Base-by-base conservation (phyloP, 1,140 invertebrate species). In the Nebria ingens region DNA sequence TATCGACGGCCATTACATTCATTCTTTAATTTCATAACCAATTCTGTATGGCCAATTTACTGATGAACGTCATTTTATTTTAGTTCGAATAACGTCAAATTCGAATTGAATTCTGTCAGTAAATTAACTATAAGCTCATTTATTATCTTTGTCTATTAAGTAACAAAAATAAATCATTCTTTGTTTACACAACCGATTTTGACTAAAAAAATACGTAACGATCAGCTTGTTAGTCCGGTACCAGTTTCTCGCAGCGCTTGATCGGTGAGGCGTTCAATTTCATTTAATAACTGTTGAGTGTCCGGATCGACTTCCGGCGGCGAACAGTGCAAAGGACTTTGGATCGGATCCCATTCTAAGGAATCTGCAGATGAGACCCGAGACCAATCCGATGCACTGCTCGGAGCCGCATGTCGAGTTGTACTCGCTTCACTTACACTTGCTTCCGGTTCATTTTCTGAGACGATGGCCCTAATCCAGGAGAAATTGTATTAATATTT, bases 271-370 rank as follows among this genome's bases (percentile, higher is more conserved):
- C 72, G 66, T 63, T 79, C 76, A 58, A 78, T 79, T 65, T 77
- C 76, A 38, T 69, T 72, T 45, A 79, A 60, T 53, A 79, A 62
- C 59, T 73, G 70, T 58, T 77, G 75, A 56, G 77, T 78, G 56
- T 78, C 77, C 6, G 71, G 62, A 59, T 77, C 74, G 2, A 70
- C 69, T 2, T 59, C 51, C 11, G 59, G 62, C 9, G 65, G 64
- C 59, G 60, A 64, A 13, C 57, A 55, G 50, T 68, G 65, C 22
- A 69, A 61, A 0, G 65, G 64, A 45, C 64, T 68, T 57, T 76
- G 74, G 1, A 76, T 73, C 13, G 72, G 75, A 65, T 79, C 77
- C 77, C 77, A 79, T 65, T 79, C 76, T 55, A 79, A 68, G 50
- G 76, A 77, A 62, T 77, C 74, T 21, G 72, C 73, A n/a, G 73